These are phyloP conservation scores for Scatophagus argus DNA, from an alignment of 2,113 vertebrate species.

Conservation along the genomic window DNA sequence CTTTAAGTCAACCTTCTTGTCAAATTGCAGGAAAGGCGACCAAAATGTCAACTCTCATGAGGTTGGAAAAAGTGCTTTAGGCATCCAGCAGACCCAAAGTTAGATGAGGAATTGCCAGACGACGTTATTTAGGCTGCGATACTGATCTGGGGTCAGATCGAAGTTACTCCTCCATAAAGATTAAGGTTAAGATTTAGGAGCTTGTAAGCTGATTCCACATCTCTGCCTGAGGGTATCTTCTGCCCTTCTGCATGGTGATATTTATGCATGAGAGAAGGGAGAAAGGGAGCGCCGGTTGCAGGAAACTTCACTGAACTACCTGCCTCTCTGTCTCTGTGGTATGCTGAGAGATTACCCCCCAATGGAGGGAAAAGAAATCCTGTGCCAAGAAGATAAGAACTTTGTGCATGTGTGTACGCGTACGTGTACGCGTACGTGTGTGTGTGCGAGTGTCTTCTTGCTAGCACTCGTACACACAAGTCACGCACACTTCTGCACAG, in stretches of 20 bases:
- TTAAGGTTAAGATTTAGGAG: constrained; percentile 67
- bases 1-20: not conserved
- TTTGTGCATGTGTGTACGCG: not conserved
- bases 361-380: constrained; percentile 69
- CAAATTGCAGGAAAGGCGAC: not conserved
- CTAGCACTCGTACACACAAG: constrained; percentile 10
- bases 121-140: constrained; percentile 16
- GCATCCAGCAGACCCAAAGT: constrained; percentile 2
- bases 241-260: constrained; percentile 45
- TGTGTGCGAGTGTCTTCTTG: not conserved
- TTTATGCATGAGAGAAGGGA: constrained; percentile 56
- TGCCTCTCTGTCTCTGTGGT: constrained; percentile 60
- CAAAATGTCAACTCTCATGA: not conserved
- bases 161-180: constrained; percentile 59
- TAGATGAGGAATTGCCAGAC: not conserved
- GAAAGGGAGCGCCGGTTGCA: constrained; percentile 56
- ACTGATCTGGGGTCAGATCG: constrained; percentile 64
- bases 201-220: constrained; percentile 61
- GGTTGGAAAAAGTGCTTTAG: not conserved
- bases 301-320: constrained; percentile 75
- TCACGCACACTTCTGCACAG: constrained; percentile 17
- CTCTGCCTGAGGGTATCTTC: constrained; percentile 41
- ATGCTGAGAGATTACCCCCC: constrained; percentile 79
- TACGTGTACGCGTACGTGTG: too few species aligned
- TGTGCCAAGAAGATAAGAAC: constrained; percentile 84